Conservation (phyloP, 2,888 invertebrate genomes). For the Clivina fossor region DNA sequence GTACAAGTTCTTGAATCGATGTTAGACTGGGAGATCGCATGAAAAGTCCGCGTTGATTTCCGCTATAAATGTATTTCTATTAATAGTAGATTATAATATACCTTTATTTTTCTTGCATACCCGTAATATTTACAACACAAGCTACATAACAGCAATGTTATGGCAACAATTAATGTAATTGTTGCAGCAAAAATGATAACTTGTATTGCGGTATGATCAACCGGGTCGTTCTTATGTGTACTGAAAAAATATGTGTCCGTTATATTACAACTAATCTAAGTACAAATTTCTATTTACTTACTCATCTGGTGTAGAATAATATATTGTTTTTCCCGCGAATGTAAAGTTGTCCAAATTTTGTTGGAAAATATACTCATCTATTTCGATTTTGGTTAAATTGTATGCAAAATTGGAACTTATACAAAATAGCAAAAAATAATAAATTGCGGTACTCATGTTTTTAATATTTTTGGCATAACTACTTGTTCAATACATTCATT, state of each 20-base stretch:
- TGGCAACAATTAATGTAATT: conserved; percentile 7
- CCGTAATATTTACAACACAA: conserved; percentile 23
- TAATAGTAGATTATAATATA: neutral
- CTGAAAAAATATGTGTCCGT: too few species aligned
- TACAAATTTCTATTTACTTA: too few species aligned
- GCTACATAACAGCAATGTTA: conserved; percentile 15
- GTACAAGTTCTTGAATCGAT: conserved; percentile 42
- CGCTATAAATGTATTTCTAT: neutral
- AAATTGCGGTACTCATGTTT: conserved; percentile 1
- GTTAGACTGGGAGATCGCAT: conserved; percentile 38
- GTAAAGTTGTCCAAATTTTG: too few species aligned
- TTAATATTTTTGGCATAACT: neutral
- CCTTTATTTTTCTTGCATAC: conserved; percentile 5
- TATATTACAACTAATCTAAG: too few species aligned
- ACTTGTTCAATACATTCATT: conserved; percentile 1
- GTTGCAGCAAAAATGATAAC: conserved; percentile 23
- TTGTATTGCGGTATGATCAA: conserved; percentile 16
- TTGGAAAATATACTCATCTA: too few species aligned
- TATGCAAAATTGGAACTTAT: too few species aligned
- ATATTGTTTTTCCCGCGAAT: too few species aligned
- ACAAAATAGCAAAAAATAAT: conserved; percentile 7
- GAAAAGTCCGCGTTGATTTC: too few species aligned
- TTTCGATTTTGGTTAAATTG: too few species aligned
- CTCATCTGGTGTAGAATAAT: too few species aligned
- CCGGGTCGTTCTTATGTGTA: neutral